phyloP scores from a whole-genome alignment of 2,797 vertebrate species.

The Serranus cabrilla region DNA sequence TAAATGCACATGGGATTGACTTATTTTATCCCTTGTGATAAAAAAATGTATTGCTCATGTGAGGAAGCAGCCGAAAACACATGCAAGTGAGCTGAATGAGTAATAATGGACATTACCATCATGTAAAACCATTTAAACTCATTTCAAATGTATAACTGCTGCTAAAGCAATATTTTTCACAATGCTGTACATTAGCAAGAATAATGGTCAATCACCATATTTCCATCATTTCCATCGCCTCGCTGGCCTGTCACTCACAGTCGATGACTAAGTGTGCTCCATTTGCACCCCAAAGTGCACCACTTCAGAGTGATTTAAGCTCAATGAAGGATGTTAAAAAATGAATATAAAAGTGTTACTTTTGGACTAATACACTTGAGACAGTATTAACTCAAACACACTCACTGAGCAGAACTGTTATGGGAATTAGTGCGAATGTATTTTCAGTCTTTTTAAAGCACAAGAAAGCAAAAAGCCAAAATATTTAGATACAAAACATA shows the following conservation, averaged over 20 bases:
- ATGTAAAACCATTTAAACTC: not conserved
- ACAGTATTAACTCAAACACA: slow-evolving; percentile 12
- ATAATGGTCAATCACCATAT: not conserved
- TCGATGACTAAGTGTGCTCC: not conserved
- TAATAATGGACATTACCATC: not conserved
- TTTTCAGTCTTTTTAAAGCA: slow-evolving; percentile 6
- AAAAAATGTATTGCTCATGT: not conserved
- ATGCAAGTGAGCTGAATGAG: not conserved
- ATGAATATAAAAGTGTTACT: not conserved
- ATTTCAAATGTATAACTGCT: slow-evolving; percentile 2
- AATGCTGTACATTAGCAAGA: slow-evolving; percentile 2
- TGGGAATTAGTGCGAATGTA: slow-evolving; percentile 3
- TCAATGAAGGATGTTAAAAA: slow-evolving; percentile 8
- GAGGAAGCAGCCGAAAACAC: not conserved
- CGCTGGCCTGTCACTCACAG: not conserved
- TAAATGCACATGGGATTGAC: not conserved
- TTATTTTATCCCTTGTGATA: not conserved
- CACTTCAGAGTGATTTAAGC: slow-evolving; percentile 14
- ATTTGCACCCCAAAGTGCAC: not conserved
- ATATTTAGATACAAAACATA: not conserved
- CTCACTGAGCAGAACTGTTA: not conserved
- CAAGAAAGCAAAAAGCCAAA: not conserved
- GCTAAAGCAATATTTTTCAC: not conserved
- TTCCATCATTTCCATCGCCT: not conserved
- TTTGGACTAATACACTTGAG: slow-evolving; percentile 5